Evolutionary conservation across 2,888 invertebrate species (phyloP), one percentile per base, ranked within the genome.

Genomic region (Rhyacophila evoluta): DNA sequence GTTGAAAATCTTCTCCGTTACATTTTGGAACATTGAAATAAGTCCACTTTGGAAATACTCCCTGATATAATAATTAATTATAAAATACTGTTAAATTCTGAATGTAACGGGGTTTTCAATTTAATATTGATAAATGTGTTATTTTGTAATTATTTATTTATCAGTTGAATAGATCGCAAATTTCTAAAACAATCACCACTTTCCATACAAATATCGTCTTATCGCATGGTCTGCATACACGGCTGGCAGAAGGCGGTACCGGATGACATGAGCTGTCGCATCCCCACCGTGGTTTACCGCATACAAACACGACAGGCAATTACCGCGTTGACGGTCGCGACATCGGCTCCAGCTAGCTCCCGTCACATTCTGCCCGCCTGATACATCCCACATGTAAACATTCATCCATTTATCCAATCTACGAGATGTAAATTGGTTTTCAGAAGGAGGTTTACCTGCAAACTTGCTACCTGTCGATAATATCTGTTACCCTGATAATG

Each of bases 271-370:
- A 15, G 28, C 73, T 70, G 71, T 75, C 70, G 70, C 29, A 72
- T 67, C 55, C 28, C 38, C 28, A 41, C 36, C 55, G 73, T 73
- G 74, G 74, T 39, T 72, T 78, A 78, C 78, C 68, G 75, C 80
- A 37, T 68, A 72, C 71, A 75, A 10, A 80, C 81, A 81, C 77
- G 81, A 80, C 81, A 79, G 74, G 79, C 81, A 81, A 81, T 81
- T 81, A 81, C 81, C 72, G 76, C 76, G 29, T 72, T 74, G 79
- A 79, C 79, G 74, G 37, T 69, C 73, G 78, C 75, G 80, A 80
- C 80, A 78, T 68, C 75, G 33, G 36, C 37, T 28, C 78, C 75
- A 67, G 29, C 79, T 72, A 55, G 55, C 55, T 38, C 74, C 75
- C 72, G 78, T 78, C 78, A 78, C 19, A 55, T 72, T 38, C 78